These are phyloP conservation scores for Girardia tigrina DNA, from an alignment of 2,888 invertebrate species.

Conservation along the genomic window DNA sequence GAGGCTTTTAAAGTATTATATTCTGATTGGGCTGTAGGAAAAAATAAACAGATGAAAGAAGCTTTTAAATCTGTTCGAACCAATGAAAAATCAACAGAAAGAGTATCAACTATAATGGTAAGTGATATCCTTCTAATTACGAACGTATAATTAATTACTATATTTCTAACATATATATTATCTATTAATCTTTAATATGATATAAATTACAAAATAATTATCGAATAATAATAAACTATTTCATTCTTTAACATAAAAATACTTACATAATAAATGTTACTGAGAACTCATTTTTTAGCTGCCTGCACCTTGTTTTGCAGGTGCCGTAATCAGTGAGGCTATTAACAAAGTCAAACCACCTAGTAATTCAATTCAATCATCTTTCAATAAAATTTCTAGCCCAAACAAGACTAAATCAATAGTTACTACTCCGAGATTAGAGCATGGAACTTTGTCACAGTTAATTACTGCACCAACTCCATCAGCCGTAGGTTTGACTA, in stretches of 20 bases:
- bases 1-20: neutral
- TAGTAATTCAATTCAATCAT: neutral
- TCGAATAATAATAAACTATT: no score
- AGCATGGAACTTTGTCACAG: neutral
- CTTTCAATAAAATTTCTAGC: neutral
- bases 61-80: neutral
- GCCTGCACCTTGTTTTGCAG: neutral
- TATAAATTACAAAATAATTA: no score
- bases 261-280: no score
- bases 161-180: no score
- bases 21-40: neutral
- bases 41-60: slow-evolving; percentile 23
- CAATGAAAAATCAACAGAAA: neutral
- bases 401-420: neutral
- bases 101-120: neutral
- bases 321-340: neutral
- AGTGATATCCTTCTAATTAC: no score
- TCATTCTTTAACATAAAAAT: no score
- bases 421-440: neutral
- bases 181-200: no score
- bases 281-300: neutral
- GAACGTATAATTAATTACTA: no score
- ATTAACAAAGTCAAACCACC: neutral
- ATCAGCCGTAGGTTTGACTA: neutral
- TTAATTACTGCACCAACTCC: neutral